Evolutionary conservation across 2,113 vertebrate genomes (phyloP), one percentile per base, ranked within the genome.

Genomic region (Rhombomys opimus): DNA sequence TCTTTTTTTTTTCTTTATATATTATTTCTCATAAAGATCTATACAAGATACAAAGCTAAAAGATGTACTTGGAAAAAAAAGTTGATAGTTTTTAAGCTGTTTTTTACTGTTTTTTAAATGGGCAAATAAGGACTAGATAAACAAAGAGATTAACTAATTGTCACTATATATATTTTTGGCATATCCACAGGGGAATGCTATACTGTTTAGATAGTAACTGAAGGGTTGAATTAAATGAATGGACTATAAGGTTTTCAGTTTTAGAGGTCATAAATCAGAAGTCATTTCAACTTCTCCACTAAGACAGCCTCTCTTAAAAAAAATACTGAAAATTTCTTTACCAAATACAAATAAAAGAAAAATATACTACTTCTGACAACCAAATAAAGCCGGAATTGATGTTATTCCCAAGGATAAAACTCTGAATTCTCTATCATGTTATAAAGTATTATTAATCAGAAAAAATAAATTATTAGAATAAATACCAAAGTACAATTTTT

Each of bases 21-120:
- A 38, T 67, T 46, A 65, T 96, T 93, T 96, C 63, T 91, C 35
- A 77, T 68, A 82, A 15, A 88, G 57, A 77, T 75, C 25, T 54
- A 72, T 50, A 67, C 5, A 57, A 7, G 22, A 59, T 94, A 87
- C 7, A 75, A 94, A 84, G 54, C 22, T 61, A 93, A 8, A 15
- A 59, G 86, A 9, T 81, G 7, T 84, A 23, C 38, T 87, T 85
- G 78, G 46, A 46, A 90, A 63, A 9, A 81, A 35, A 5, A 91
- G n/a, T 82, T 85, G 5, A 12, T 86, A 38, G 54, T 15, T 84
- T 87, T 7, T 0, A 73, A 9, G 67, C 68, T 93, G 82, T 23
- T 77, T 77, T 91, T 91, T 86, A 75, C 15, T 22, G 17, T 50
- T 86, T 57, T 84, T 93, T 92, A 52, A 95, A 50, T 54, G 35